phyloP scores from a whole-genome alignment of 1,140 invertebrate genomes.

The Muscidifurax raptorellus region DNA sequence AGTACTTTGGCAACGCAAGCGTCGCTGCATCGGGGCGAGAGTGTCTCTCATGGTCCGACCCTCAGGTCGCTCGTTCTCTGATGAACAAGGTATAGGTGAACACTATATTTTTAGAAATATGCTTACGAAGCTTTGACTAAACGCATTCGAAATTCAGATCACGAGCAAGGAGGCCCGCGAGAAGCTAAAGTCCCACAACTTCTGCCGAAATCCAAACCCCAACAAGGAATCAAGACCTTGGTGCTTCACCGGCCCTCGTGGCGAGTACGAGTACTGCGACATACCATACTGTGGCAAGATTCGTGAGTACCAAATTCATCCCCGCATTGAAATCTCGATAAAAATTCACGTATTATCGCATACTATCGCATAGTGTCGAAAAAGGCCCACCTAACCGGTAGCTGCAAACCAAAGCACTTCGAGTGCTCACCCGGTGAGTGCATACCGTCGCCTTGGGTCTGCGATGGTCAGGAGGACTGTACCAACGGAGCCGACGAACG shows the following conservation, averaged over 20 bases:
- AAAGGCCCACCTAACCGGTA: conserved; percentile 56
- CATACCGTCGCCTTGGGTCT: conserved; percentile 76
- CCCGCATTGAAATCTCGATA: neutral
- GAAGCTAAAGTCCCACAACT: conserved; percentile 74
- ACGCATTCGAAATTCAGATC: conserved; percentile 56
- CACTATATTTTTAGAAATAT: conserved; percentile 52
- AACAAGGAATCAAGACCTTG: conserved; percentile 75
- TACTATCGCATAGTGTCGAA: conserved; percentile 61
- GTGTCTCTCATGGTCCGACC: conserved; percentile 75
- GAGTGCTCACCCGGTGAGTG: conserved; percentile 75
- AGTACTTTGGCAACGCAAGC: conserved; percentile 76
- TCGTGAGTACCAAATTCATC: conserved; percentile 55
- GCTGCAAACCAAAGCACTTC: conserved; percentile 73
- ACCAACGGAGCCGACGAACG: conserved; percentile 77
- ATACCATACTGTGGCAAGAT: conserved; percentile 74
- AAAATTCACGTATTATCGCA: conserved; percentile 1
- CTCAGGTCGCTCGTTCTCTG: conserved; percentile 67
- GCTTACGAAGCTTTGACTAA: conserved; percentile 46
- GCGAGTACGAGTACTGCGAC: conserved; percentile 76
- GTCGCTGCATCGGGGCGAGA: conserved; percentile 72
- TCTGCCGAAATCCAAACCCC: conserved; percentile 77
- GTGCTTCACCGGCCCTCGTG: conserved; percentile 74
- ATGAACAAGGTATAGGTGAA: conserved; percentile 56
- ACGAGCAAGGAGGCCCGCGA: conserved; percentile 60
- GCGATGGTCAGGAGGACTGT: conserved; percentile 78